These are phyloP conservation scores for Campylomormyrus tamandua DNA, from an alignment of 2,113 vertebrate species.

Conservation along the genomic window DNA sequence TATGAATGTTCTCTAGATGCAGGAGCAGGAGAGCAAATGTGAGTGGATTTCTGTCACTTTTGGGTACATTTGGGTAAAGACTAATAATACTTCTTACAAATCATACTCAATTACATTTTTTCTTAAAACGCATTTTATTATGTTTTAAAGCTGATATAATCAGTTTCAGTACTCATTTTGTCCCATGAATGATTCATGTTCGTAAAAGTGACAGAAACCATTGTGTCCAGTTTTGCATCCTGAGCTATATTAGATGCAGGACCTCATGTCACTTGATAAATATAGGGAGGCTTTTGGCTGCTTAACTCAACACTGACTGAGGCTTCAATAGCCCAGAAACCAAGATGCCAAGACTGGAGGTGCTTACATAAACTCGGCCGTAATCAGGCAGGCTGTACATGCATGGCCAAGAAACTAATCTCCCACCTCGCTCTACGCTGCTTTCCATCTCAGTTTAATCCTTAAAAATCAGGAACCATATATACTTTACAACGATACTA, in stretches of 20 bases:
- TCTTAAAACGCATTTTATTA: neutral
- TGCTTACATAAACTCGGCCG: neutral
- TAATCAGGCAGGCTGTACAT: neutral
- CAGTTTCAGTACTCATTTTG: neutral
- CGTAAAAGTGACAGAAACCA: neutral
- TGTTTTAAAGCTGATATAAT: neutral
- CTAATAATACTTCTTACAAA: neutral
- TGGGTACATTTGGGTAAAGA: neutral
- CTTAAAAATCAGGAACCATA: neutral
- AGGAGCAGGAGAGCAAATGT: neutral
- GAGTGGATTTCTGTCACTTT: neutral
- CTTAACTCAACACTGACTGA: neutral
- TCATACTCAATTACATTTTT: neutral
- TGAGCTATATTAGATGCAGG: neutral
- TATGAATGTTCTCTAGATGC: neutral
- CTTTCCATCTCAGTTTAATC: neutral
- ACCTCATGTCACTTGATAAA: neutral
- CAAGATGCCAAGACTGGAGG: neutral
- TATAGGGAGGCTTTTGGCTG: neutral
- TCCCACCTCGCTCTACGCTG: neutral
- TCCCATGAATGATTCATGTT: neutral
- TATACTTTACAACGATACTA: neutral
- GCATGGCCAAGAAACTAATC: neutral
- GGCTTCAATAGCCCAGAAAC: neutral
- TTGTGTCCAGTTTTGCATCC: slow-evolving; percentile 8